phyloP scores from a whole-genome alignment of 2,797 vertebrate genomes.

The Molossus alvarezi region DNA sequence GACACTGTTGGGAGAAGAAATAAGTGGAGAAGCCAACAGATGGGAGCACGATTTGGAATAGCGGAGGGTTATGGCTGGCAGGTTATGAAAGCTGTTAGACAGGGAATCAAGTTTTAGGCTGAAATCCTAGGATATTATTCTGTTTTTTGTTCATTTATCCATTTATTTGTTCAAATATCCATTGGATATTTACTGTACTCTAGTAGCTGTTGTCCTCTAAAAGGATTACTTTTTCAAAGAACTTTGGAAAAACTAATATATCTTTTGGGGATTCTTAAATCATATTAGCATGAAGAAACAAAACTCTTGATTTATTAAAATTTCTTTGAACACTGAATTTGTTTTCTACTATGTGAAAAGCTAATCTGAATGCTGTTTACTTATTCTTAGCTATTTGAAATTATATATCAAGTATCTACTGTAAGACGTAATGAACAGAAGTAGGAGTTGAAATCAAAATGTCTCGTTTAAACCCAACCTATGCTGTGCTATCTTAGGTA shows the following conservation, averaged over 20 bases:
- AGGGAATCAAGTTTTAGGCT: background rate
- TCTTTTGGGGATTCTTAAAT: constrained; percentile 31
- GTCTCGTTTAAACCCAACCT: constrained; percentile 17
- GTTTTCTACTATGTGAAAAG: constrained; percentile 20
- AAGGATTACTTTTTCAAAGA: constrained; percentile 30
- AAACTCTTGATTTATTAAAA: constrained; percentile 57
- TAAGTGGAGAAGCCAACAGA: background rate
- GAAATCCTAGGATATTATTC: background rate
- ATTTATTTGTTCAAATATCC: background rate
- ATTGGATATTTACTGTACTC: background rate
- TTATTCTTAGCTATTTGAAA: constrained; percentile 55
- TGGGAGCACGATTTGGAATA: background rate
- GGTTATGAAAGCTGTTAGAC: background rate
- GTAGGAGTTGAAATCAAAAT: constrained; percentile 15
- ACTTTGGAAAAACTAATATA: background rate
- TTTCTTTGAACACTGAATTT: constrained; percentile 20
- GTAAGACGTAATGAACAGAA: background rate
- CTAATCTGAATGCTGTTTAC: constrained; percentile 23
- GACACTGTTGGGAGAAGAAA: background rate
- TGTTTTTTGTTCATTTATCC: constrained; percentile 3
- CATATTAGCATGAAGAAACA: constrained; percentile 26
- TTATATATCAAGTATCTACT: background rate
- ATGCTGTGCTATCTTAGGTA: background rate
- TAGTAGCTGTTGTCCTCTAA: background rate
- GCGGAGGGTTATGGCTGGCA: background rate